These are phyloP conservation scores for Luscinia megarhynchos DNA, from an alignment of 2,797 vertebrate species.

Conservation along the genomic window DNA sequence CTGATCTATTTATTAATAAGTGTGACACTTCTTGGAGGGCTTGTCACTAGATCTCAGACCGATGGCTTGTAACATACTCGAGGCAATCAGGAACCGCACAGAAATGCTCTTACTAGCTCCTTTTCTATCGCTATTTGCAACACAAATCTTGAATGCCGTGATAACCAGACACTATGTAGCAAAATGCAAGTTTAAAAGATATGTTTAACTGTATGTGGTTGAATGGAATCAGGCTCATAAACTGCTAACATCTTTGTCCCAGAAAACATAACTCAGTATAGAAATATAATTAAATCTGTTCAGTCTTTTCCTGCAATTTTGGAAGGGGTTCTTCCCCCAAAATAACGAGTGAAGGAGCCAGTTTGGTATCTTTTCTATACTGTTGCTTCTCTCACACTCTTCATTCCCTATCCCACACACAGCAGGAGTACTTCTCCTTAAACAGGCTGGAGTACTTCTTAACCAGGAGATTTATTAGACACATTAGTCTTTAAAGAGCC, in stretches of 20 bases:
- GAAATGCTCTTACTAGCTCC: neutral
- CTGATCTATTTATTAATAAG: neutral
- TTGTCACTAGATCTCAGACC: neutral
- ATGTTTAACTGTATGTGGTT: neutral
- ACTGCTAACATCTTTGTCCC: neutral
- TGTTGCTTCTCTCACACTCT: neutral
- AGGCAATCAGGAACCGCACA: neutral
- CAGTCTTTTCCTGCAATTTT: neutral
- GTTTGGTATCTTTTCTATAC: neutral
- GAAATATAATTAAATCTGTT: neutral
- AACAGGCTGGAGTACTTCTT: neutral
- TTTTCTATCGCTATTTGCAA: neutral
- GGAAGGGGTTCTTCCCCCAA: accelerated
- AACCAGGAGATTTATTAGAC: neutral
- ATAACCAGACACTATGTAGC: neutral
- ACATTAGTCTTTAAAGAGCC: neutral
- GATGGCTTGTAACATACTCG: neutral
- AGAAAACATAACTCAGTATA: neutral
- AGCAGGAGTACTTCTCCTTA: neutral
- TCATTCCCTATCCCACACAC: neutral
- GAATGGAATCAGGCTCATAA: neutral
- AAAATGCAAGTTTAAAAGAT: neutral
- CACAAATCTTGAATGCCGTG: neutral
- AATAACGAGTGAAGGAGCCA: neutral
- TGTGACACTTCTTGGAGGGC: neutral